phyloP scores from a whole-genome alignment of 2,113 vertebrate genomes.

The Ornithorhynchus anatinus region DNA sequence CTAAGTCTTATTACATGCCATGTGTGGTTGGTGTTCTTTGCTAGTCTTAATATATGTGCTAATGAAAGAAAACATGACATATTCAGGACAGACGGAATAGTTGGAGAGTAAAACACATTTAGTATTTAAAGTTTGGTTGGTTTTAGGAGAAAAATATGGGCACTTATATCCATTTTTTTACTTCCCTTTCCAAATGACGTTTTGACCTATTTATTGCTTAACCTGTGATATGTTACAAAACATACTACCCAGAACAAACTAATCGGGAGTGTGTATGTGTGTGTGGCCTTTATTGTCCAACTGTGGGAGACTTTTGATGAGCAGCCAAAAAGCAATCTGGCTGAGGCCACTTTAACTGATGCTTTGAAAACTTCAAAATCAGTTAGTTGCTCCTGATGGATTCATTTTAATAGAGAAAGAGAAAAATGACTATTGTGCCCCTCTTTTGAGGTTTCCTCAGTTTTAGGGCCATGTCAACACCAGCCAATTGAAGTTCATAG shows the following conservation, averaged over 20 bases:
- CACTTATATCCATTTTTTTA: conserved; percentile 43
- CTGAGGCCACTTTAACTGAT: conserved; percentile 41
- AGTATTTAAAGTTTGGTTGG: conserved; percentile 25
- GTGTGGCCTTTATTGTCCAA: conserved; percentile 30
- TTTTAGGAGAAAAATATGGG: conserved; percentile 48
- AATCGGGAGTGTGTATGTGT: conserved; percentile 31
- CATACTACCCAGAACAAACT: conserved; percentile 42
- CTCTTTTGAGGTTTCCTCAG: background rate
- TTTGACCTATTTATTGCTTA: conserved; percentile 42
- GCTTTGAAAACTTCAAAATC: conserved; percentile 20
- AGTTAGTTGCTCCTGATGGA: conserved; percentile 23
- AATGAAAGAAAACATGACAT: background rate
- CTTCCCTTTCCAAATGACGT: conserved; percentile 40
- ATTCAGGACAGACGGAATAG: background rate
- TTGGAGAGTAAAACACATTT: conserved; percentile 30
- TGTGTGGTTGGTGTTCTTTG: background rate
- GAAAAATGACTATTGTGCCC: background rate
- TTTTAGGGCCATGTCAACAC: background rate
- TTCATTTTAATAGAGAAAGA: background rate
- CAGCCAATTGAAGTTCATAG: background rate
- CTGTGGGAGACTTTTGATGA: conserved; percentile 23
- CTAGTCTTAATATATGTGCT: too few species aligned
- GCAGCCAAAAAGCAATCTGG: conserved; percentile 26
- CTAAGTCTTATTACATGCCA: conserved; percentile 20
- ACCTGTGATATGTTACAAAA: conserved; percentile 44